Percentiles rank a stretch among this genome's conserved stretches.
phyloP scores from a whole-genome alignment of 2,888 invertebrate species.

The Sinodicranocentrus sp. region DNA sequence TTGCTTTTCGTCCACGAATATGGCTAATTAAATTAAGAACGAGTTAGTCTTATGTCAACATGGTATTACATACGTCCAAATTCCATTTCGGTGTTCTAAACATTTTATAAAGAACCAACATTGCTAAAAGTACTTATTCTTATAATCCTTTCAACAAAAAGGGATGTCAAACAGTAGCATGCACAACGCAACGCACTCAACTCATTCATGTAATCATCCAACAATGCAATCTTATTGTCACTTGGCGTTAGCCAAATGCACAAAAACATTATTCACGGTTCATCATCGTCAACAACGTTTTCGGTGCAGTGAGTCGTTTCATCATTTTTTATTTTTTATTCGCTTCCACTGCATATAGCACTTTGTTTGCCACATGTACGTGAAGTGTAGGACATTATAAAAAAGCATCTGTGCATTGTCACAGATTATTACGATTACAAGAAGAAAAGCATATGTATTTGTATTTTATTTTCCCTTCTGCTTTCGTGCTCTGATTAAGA shows the following conservation, averaged over 20 bases:
- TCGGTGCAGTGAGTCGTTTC: slow-evolving; percentile 65
- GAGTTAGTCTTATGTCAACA: neutral
- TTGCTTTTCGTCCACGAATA: neutral
- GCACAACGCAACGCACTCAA: neutral
- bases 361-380: neutral
- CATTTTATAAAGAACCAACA: too few relatives aligned
- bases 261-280: slow-evolving; percentile 63
- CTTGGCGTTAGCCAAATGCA: slow-evolving; percentile 15
- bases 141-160: too few relatives aligned
- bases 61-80: too few relatives aligned
- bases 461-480: slow-evolving; percentile 9
- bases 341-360: neutral
- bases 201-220: neutral
- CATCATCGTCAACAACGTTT: slow-evolving; percentile 60
- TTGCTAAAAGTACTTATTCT: too few relatives aligned
- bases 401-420: slow-evolving; percentile 2
- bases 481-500: slow-evolving; percentile 66
- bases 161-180: neutral
- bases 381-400: neutral
- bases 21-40: slow-evolving; percentile 23
- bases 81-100: too few relatives aligned
- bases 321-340: slow-evolving; percentile 26
- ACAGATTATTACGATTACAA: too few relatives aligned
- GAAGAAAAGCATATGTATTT: neutral
- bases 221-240: slow-evolving; percentile 32